phyloP scores from a whole-genome alignment of 2,797 vertebrate genomes.

The Lepus townsendii region DNA sequence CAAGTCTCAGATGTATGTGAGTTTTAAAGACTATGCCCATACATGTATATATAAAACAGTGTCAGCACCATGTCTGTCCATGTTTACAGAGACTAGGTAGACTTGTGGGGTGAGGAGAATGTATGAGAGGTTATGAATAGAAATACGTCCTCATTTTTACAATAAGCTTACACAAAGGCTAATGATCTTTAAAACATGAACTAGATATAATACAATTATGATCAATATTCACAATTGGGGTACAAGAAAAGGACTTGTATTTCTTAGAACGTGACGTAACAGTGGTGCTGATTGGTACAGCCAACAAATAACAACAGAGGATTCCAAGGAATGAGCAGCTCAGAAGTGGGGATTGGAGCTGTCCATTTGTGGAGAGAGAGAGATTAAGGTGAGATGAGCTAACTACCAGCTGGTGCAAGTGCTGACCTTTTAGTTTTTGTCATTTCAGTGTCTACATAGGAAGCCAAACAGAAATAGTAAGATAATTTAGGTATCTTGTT shows the following conservation, averaged over 20 bases:
- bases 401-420: neutral
- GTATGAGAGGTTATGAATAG: neutral
- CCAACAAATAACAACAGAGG: neutral
- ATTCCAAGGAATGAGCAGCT: neutral
- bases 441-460: neutral
- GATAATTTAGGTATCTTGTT: neutral
- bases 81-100: neutral
- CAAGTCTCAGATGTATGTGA: neutral
- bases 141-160: neutral
- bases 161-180: neutral
- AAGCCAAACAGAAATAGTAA: neutral
- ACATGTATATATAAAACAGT: neutral
- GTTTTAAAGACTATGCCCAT: neutral
- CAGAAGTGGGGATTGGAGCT: neutral
- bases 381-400: rapidly evolving
- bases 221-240: neutral
- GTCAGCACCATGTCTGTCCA: neutral
- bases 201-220: neutral
- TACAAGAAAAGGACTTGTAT: neutral
- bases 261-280: neutral
- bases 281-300: neutral
- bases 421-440: neutral
- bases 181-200: neutral
- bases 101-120: neutral
- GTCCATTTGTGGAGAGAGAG: no score